Evolutionary conservation across 1,140 invertebrate species (phyloP).

Genomic region (Drosophila bipectinata): DNA sequence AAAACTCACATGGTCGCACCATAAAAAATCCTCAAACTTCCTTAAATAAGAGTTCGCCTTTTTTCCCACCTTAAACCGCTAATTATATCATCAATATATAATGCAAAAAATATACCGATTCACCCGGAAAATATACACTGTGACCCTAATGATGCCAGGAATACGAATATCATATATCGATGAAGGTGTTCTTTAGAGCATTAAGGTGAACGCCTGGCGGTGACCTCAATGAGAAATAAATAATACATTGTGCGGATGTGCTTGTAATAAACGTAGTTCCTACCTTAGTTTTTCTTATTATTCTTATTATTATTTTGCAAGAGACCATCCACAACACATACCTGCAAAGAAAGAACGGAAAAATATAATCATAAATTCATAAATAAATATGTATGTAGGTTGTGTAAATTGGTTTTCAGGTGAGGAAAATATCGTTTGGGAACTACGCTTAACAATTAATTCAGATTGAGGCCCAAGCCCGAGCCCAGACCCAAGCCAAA

Average conservation of each 20-base stretch:
- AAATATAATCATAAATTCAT: conserved; percentile 2
- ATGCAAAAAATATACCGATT: not conserved
- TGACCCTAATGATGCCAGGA: conserved; percentile 2
- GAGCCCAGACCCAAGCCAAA: not conserved
- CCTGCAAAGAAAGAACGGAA: not conserved
- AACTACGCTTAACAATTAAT: conserved; percentile 30
- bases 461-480: not conserved
- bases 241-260: conserved; percentile 3
- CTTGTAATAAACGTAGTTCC: conserved; percentile 9
- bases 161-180: conserved; percentile 1
- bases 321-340: not conserved
- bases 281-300: not conserved
- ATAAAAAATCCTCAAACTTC: not conserved
- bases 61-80: not conserved
- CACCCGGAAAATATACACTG: not conserved
- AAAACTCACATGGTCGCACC: too few relatives aligned
- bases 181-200: conserved; percentile 2
- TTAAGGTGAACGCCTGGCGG: not conserved
- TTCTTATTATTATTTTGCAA: not conserved
- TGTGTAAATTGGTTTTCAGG: conserved; percentile 1
- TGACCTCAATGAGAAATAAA: conserved; percentile 10
- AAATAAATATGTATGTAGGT: conserved; percentile 35
- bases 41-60: too few relatives aligned
- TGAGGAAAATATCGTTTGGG: not conserved
- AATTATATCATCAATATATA: not conserved